A percentile compares a stretch with the other conserved stretches of the same genome.
These are phyloP conservation scores for Myotis planiceps DNA, from an alignment of 2,797 vertebrate species.

Conservation along the genomic window DNA sequence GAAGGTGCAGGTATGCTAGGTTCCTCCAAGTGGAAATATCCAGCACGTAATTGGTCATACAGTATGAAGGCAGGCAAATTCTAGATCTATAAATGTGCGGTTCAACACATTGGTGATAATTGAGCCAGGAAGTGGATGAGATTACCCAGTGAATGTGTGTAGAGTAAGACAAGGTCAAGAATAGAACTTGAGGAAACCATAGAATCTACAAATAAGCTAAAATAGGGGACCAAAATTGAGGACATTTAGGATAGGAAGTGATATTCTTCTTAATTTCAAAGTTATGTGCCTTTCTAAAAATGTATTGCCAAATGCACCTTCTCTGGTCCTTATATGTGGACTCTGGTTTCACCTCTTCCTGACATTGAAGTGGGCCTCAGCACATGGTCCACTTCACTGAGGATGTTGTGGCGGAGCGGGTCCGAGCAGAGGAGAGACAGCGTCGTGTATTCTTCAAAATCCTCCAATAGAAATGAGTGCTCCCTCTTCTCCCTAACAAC, in stretches of 20 bases:
- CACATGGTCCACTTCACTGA: not conserved
- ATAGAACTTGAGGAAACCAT: not conserved
- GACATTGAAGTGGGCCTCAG: not conserved
- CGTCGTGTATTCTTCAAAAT: not conserved
- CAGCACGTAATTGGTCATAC: not conserved
- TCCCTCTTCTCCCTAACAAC: not conserved
- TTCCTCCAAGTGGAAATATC: not conserved
- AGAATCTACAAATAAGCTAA: not conserved
- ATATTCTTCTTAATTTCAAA: not conserved
- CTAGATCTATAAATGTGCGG: not conserved
- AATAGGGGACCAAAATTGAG: not conserved
- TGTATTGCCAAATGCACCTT: not conserved
- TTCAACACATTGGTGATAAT: not conserved
- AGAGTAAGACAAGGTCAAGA: not conserved
- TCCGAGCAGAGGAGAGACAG: not conserved
- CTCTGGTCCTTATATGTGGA: not conserved
- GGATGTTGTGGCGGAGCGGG: too few species aligned
- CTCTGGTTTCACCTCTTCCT: not conserved
- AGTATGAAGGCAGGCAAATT: not conserved
- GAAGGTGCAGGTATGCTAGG: not conserved
- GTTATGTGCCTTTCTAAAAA: not conserved
- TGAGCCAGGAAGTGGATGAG: not conserved
- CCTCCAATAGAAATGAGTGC: not conserved
- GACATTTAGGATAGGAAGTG: not conserved
- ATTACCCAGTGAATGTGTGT: not conserved